Base-by-base conservation (phyloP, 2,797 vertebrate species). In the Menidia menidia region DNA sequence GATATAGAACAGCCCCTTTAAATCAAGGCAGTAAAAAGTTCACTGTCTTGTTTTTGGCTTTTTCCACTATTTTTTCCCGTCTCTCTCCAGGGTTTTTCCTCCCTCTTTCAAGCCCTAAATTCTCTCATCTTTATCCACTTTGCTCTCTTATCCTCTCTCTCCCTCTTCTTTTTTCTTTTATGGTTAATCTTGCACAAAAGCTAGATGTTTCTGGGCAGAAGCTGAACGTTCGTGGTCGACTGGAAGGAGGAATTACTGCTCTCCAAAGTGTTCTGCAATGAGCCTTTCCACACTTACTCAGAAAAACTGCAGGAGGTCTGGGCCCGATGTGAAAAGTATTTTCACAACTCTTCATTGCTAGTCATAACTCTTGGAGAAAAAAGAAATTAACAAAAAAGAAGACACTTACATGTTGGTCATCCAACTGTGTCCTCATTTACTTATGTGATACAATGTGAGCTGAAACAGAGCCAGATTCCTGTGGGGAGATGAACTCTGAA, bases 231-330 rank as follows among this genome's bases (percentile, higher is more conserved):
- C 65, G 64, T 47, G 53, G 68, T 48, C 0, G 32, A 71, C 60
- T 69, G 78, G 62, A 61, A 80, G 60, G 58, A 68, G 81, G 78
- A 87, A 76, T 84, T 82, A 86, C 62, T 67, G 72, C 60, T 51
- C 61, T 84, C 71, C 42, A 44, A 90, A 87, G 73, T 76, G 77
- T 83, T 87, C 80, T 77, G 77, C 84, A 80, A 79, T 63, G 68
- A 87, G 81, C 68, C 78, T 87, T 80, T 86, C 80, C 77, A 81
- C 84, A 84, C 88, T 84, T 83, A 84, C 77, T 89, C 78, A 75
- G 77, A 77, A 77, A 81, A 58, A 5, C 81, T 82, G 86, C 80
- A 31, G 83, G 85, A 53, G 77, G 59, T 68, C 66, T 18, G 60
- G 11, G 19, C 64, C 32, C 35, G 71, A 25, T 42, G 75, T 57